A percentile compares a stretch with the other conserved stretches of the same genome.
Evolutionary conservation across 2,888 invertebrate genomes (phyloP).

Genomic region (Synergus umbraculus): DNA sequence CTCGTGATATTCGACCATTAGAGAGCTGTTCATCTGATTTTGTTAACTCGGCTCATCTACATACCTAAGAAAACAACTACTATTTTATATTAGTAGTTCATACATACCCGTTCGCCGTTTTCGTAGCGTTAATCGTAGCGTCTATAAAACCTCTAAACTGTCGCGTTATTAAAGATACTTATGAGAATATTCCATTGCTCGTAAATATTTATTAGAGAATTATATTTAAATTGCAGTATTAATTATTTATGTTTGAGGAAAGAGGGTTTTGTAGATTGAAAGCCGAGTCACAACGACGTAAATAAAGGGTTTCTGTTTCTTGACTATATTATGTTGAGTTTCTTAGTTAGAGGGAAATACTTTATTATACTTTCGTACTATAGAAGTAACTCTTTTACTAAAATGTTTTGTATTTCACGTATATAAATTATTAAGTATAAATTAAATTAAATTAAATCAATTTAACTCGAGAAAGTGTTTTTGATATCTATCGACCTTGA

Average conservation of each 20-base stretch:
- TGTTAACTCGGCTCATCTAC: not conserved
- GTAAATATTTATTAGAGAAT: constrained; percentile 45
- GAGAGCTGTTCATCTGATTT: not conserved
- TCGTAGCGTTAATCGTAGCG: constrained; percentile 51
- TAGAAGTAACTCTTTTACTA: too few species aligned
- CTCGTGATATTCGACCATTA: not conserved
- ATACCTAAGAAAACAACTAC: constrained; percentile 5
- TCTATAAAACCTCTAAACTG: constrained; percentile 45
- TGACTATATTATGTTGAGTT: too few species aligned
- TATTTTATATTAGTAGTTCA: constrained; percentile 44
- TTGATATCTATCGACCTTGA: constrained; percentile 62
- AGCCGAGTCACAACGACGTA: not conserved
- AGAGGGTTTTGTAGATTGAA: not conserved
- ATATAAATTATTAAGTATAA: not conserved
- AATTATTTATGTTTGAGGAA: constrained; percentile 3
- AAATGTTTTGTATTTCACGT: too few species aligned
- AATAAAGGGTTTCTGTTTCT: too few species aligned
- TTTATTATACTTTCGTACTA: too few species aligned
- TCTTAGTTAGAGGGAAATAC: too few species aligned
- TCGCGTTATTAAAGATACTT: constrained; percentile 45
- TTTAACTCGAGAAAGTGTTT: constrained; percentile 50
- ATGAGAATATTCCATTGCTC: constrained; percentile 49
- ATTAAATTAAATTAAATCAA: constrained; percentile 29
- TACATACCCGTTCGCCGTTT: constrained; percentile 52
- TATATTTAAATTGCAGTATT: constrained; percentile 43